These are phyloP conservation scores for Corbicula japonica DNA, from an alignment of 2,888 invertebrate species.

Conservation along the genomic window DNA sequence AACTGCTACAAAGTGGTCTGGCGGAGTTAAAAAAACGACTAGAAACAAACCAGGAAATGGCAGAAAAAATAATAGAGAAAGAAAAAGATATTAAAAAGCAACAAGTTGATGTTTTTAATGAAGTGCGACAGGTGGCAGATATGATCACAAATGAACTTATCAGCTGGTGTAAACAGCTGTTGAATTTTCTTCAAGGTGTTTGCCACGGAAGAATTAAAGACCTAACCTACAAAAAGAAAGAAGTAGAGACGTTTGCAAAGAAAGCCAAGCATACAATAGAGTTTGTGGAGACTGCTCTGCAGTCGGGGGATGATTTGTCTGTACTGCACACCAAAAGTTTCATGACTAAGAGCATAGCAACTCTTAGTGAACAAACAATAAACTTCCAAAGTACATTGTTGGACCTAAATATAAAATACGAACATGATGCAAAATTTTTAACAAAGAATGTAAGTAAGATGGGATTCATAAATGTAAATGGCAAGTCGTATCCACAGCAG, in stretches of 20 bases:
- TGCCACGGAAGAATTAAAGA: slow-evolving; percentile 60
- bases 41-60: slow-evolving; percentile 64
- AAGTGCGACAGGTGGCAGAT: slow-evolving; percentile 88
- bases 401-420: slow-evolving; percentile 76
- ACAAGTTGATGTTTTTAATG: slow-evolving; percentile 94
- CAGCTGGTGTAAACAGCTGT: slow-evolving; percentile 63
- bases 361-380: slow-evolving; percentile 75
- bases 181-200: slow-evolving; percentile 65
- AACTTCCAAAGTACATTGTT: slow-evolving; percentile 85
- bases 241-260: slow-evolving; percentile 81
- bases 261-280: slow-evolving; percentile 96
- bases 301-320: slow-evolving; percentile 78
- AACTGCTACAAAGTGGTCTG: slow-evolving; percentile 59
- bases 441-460: slow-evolving; percentile 75
- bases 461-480: slow-evolving; percentile 77
- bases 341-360: slow-evolving; percentile 78
- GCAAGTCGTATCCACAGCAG: slow-evolving; percentile 71
- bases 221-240: slow-evolving; percentile 67
- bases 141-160: slow-evolving; percentile 93
- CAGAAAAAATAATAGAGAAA: slow-evolving; percentile 65
- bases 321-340: slow-evolving; percentile 82
- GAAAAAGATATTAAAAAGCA: slow-evolving; percentile 90
- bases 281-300: slow-evolving; percentile 93
- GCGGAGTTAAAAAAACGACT: slow-evolving; percentile 63
- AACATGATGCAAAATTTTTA: slow-evolving; percentile 75